Evolutionary conservation across 1,140 invertebrate species (phyloP), one percentile per base, ranked within the genome.

Genomic region (Thrips palmi): DNA sequence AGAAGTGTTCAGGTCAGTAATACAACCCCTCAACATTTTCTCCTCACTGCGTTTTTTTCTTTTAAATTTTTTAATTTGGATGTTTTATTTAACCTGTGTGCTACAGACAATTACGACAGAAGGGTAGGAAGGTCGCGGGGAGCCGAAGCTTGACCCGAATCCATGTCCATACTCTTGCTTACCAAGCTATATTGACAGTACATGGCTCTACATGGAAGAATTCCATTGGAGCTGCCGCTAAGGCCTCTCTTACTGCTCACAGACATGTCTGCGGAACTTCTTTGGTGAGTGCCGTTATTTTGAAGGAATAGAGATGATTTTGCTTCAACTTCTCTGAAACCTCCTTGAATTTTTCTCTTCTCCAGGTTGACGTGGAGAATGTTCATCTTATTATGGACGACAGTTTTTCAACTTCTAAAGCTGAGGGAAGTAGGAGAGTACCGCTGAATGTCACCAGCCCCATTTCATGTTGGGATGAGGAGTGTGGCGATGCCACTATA

Each of bases 111-210:
- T 47, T 10, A 33, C 42, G 15, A 30, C 20, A 24, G 21, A 29
- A n/a, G 12, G 47, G 37, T 29, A 29, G 33, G 11, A 23, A 18
- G 8, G 39, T 35, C 18, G 5, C 20, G 3, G 30, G 22, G 4
- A 37, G 37, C 12, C 65, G 79, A 28, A 55, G 62, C 33, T 47
- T 89, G 2, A 77, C 79, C 0, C 60, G 85, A 37, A 71, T 89
- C 19, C 85, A 89, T 49, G 74, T 88, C 2, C 85, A 89, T 48
- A 88, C 85, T 1, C 53, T 89, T 40, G 83, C 84, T 8, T 88
- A 81, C 49, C 85, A 89, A 59, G 79, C 78, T 2, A 81, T 89
- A 43, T 55, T 88, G 37, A 80, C 74, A 0, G 65, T 68, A 0
- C 70, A 71, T 52, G 57, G 61, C 27, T 71, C 71, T 0, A 42